Base-by-base conservation (phyloP, 2,797 vertebrate genomes). In the Lutjanus campechanus region DNA sequence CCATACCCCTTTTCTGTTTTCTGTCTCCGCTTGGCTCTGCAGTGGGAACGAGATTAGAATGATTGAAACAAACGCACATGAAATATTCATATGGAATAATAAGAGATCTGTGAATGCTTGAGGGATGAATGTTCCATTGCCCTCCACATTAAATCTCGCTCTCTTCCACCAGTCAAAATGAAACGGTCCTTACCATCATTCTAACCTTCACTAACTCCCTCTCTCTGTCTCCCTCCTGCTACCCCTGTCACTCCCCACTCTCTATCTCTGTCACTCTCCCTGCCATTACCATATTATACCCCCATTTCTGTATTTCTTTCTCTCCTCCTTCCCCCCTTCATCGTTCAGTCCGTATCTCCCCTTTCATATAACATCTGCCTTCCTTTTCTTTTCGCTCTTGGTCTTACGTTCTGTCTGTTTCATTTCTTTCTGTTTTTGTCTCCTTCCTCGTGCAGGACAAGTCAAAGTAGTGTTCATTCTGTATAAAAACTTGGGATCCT, bases 391-490 rank as follows among this genome's bases (percentile, higher is more conserved):
- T 81, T 81, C 3, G 7, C 40, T 56, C 20, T 51, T 29, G 0
- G n/a, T 43, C 40, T 51, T 36, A 2, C 8, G 10, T 41, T 67
- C 16, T 59, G 8, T 41, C 46, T 69, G 8, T 81, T 65, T 58
- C 8, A 54, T 79, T 64, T 10, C n/a, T 56, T 64, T 61, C 60
- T 61, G 15, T 17, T 59, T 79, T 62, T 44, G 46, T 68, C 58
- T 70, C 46, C 62, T 61, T 66, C n/a, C 65, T 16, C 22, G 13
- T 92, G 29, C 92, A 97, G 97, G 97, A 77, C 97, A 98, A 91
- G 97, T 98, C 85, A 98, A 98, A 91, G 97, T 98, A 70, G 97
- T 98, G 56, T 98, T 98, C 85, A 95, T 97, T 55, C 95, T 98
- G 1, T 98, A 98, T 92, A 98, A 98, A 92, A 98, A 98, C 89